Base-by-base conservation (phyloP, 2,797 vertebrate species). In the Catostomus latipinnis region DNA sequence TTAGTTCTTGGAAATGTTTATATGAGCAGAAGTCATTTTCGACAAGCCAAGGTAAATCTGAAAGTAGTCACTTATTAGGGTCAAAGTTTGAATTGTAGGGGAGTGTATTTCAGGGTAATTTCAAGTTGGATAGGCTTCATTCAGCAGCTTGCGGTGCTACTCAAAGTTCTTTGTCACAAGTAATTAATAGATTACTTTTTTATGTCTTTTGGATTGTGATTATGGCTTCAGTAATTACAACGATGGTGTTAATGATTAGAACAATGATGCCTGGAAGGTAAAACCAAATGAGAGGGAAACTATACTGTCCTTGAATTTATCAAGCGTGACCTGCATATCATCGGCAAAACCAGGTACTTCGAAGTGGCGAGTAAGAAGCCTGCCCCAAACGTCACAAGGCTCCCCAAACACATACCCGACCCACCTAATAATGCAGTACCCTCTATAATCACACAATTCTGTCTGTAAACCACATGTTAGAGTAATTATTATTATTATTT, bases 141-240 rank as follows among this genome's bases (percentile, higher is more conserved):
- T 68, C 65, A 58, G 53, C 13, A 10, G 52, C 18, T 10, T 71
- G 67, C 5, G 6, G 63, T 66, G 76, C 65, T 14, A 52, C 48
- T 62, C 60, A 13, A 34, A 74, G 70, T 67, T 88, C 82, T 91
- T 89, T 91, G 82, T 90, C 87, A 84, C 84, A 83, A 88, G 84
- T 76, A 89, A 89, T 90, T 90, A 91, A 81, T 86, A 85, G 83
- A 85, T 85, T 87, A 73, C 87, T 84, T 84, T 89, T 90, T 87
- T 89, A 91, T 90, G 84, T 90, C 83, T 91, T 89, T 87, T 83
- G 85, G 87, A 91, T 92, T 91, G 89, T 90, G 86, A 90, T 90
- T 86, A 91, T 88, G 84, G 87, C 82, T 90, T 86, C 79, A 53
- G 87, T 90, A 91, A 92, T 91, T 90, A 91, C 62, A 70, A 88